A percentile compares a stretch with the other conserved stretches of the same genome.
Evolutionary conservation across 2,888 invertebrate genomes (phyloP).

Genomic region (Leucoptera coffeella): DNA sequence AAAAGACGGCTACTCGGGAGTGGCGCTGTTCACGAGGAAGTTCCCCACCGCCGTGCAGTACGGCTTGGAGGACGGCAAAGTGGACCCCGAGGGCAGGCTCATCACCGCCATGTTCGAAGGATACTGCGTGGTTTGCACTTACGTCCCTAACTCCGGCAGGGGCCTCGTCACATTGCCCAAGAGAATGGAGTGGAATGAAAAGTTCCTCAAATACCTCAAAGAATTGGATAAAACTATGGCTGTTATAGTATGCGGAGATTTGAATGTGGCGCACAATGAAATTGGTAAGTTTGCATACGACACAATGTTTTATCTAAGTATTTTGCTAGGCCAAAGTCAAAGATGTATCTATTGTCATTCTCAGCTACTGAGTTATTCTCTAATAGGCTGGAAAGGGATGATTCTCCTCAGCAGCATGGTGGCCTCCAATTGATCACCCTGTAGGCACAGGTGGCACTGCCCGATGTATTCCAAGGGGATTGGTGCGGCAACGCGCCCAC

Average conservation of each 20-base stretch:
- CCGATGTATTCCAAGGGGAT: no score
- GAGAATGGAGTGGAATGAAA: conserved; percentile 84
- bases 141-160: conserved; percentile 93
- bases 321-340: no score
- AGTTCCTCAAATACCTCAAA: conserved; percentile 72
- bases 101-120: conserved; percentile 92
- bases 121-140: conserved; percentile 83
- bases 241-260: conserved; percentile 91
- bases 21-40: conserved; percentile 77
- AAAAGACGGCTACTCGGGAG: conserved; percentile 88
- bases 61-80: conserved; percentile 68
- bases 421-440: no score
- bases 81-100: conserved; percentile 76
- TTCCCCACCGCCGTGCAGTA: conserved; percentile 78
- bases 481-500: no score
- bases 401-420: no score
- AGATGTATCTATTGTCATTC: no score
- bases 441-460: no score
- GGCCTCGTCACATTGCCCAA: conserved; percentile 82
- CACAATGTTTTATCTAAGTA: background rate
- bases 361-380: no score
- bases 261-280: conserved; percentile 95
- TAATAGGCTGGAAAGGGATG: no score
- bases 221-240: conserved; percentile 83
- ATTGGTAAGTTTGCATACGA: conserved; percentile 57